Percentiles rank a stretch among this genome's conserved stretches.
These are phyloP conservation scores for Anarsia innoxiella DNA, from an alignment of 2,888 invertebrate genomes.

Conservation along the genomic window DNA sequence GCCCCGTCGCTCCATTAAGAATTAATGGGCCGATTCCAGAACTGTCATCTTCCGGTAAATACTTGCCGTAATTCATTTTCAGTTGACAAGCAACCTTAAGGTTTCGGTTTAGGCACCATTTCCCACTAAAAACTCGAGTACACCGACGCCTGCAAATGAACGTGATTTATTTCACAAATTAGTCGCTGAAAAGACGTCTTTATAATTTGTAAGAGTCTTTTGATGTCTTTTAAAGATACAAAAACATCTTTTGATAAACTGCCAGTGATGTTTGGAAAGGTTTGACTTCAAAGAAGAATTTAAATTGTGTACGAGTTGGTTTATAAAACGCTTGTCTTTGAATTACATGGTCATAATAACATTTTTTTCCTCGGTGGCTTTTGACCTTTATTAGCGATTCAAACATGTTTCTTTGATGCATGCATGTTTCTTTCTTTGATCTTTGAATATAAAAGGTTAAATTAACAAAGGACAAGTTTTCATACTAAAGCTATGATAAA, in stretches of 20 bases:
- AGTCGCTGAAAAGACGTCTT: slow-evolving; percentile 34
- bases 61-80: slow-evolving; percentile 55
- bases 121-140: slow-evolving; percentile 33
- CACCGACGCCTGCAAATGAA: slow-evolving; percentile 41
- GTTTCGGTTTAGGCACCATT: slow-evolving; percentile 15
- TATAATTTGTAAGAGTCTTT: slow-evolving; percentile 14
- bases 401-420: too few relatives aligned
- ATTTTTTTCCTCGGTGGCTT: too few relatives aligned
- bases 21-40: slow-evolving; percentile 71
- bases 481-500: too few relatives aligned
- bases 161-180: slow-evolving; percentile 54
- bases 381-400: too few relatives aligned
- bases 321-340: slow-evolving; percentile 13
- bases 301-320: slow-evolving; percentile 28
- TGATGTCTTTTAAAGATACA: slow-evolving; percentile 13
- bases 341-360: slow-evolving; percentile 1
- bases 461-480: too few relatives aligned
- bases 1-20: slow-evolving; percentile 66
- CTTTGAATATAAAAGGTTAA: too few relatives aligned
- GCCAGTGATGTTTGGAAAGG: slow-evolving; percentile 22
- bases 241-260: slow-evolving; percentile 15
- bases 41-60: slow-evolving; percentile 72
- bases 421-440: too few relatives aligned
- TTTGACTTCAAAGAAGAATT: slow-evolving; percentile 17
- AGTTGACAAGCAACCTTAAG: slow-evolving; percentile 25